Conservation (phyloP, 1,140 invertebrate species). For the Chelonus insularis region DNA sequence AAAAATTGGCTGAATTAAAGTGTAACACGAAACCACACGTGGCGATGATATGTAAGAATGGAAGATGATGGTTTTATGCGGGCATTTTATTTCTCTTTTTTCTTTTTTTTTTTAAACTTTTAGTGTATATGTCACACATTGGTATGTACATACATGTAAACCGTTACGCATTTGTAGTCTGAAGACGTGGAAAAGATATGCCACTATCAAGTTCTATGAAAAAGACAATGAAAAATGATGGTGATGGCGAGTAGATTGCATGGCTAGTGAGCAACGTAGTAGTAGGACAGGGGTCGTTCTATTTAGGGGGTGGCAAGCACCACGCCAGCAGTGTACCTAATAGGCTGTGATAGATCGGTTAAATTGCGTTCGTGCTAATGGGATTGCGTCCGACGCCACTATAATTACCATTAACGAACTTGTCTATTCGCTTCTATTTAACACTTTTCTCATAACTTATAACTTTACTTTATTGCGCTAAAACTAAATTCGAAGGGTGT, state of each 20-base stretch:
- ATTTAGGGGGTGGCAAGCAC: slow-evolving; percentile 48
- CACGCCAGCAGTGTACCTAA: slow-evolving; percentile 47
- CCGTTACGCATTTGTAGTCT: not conserved
- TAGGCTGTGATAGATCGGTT: slow-evolving; percentile 62
- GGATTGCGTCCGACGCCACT: slow-evolving; percentile 60
- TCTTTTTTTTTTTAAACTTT: not conserved
- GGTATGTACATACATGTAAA: not conserved
- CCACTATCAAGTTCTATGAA: not conserved
- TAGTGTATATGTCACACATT: not conserved
- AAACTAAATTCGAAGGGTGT: no score
- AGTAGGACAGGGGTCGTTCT: not conserved
- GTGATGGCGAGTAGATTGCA: not conserved
- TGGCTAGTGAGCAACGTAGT: not conserved
- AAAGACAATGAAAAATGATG: slow-evolving; percentile 18
- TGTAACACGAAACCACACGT: slow-evolving; percentile 60
- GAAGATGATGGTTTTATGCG: slow-evolving; percentile 18
- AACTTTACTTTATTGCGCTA: no score
- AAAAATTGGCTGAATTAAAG: slow-evolving; percentile 59
- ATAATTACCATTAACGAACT: slow-evolving; percentile 55
- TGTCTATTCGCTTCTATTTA: not conserved
- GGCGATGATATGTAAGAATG: slow-evolving; percentile 42
- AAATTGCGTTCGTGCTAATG: slow-evolving; percentile 62
- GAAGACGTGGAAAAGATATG: not conserved
- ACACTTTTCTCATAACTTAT: no score
- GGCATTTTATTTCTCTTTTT: not conserved